Evolutionary conservation across 1,140 invertebrate genomes (phyloP).

Genomic region (Caenorhabditis briggsae): DNA sequence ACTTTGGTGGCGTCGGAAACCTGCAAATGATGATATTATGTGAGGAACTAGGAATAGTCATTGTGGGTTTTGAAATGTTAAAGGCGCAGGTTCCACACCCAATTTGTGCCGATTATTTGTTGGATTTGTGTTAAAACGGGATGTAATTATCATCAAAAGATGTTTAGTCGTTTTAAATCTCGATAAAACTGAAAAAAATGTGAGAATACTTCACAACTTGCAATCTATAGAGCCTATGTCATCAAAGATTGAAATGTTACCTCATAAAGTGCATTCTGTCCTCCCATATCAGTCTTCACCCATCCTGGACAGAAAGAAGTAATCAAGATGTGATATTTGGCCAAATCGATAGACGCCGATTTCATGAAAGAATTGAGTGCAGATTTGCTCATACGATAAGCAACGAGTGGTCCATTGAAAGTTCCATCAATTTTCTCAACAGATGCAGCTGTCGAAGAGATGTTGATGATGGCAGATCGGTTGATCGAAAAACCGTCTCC

Average conservation of each 20-base stretch:
- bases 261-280: conserved; percentile 44
- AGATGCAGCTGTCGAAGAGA: conserved; percentile 55
- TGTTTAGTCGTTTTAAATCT: no score
- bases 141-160: no score
- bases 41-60: no score
- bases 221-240: background rate
- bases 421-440: conserved; percentile 60
- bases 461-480: conserved; percentile 62
- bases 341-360: conserved; percentile 43
- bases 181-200: no score
- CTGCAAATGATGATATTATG: background rate
- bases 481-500: conserved; percentile 51
- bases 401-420: conserved; percentile 21
- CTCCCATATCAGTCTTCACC: conserved; percentile 64
- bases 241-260: background rate
- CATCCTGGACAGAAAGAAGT: conserved; percentile 62
- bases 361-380: conserved; percentile 59
- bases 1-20: conserved; percentile 1
- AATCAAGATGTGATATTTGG: conserved; percentile 48
- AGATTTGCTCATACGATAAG: conserved; percentile 63
- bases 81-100: no score
- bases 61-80: background rate
- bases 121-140: no score
- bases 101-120: no score
- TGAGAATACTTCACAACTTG: no score